Evolutionary conservation across 2,888 invertebrate species (phyloP), one percentile per base, ranked within the genome.

Genomic region (Mesochorus sp.): DNA sequence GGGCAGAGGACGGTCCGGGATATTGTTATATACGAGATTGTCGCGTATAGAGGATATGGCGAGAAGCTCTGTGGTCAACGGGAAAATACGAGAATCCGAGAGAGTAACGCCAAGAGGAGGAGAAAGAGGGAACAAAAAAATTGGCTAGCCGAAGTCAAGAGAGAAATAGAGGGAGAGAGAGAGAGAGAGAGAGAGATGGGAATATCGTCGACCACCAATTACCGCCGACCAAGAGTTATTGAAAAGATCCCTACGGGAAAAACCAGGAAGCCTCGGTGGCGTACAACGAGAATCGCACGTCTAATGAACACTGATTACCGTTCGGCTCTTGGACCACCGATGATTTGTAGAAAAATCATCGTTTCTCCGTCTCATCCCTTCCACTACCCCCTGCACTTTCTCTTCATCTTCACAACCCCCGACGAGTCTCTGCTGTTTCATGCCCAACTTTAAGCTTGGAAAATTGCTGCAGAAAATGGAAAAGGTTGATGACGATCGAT

Each of bases 11-110:
- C 84, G 84, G 80, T 81, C 77, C 66, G 84, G 86, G 86, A 89
- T 90, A 90, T 90, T 90, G 90, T 90, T 90, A 90, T 89, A 90
- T 90, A 90, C 85, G 90, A 88, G 85, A 87, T 88, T 88, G 88
- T 85, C 85, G 83, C 82, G 84, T 83, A 86, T 79, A 86, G 79
- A 80, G 83, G 64, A 70, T 51, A 59, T 70, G 53, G 53, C 39
- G 53, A 21, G 31, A 55, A 26, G 44, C 49, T 73, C 55, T 55
- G 26, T 67, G 72, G 77, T 77, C 82, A 79, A 78, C 72, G 78
- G 82, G 85, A 81, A 66, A 82, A 83, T 74, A 76, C 77, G 82
- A 80, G 51, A 17, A 57, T 47, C 55, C 75, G 73, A 79, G 78
- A 17, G 74, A 78, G 42, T 4, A 79, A 73, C 75, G 62, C 75